These are phyloP conservation scores for Madoqua kirkii DNA, from an alignment of 2,113 vertebrate species.

Conservation along the genomic window DNA sequence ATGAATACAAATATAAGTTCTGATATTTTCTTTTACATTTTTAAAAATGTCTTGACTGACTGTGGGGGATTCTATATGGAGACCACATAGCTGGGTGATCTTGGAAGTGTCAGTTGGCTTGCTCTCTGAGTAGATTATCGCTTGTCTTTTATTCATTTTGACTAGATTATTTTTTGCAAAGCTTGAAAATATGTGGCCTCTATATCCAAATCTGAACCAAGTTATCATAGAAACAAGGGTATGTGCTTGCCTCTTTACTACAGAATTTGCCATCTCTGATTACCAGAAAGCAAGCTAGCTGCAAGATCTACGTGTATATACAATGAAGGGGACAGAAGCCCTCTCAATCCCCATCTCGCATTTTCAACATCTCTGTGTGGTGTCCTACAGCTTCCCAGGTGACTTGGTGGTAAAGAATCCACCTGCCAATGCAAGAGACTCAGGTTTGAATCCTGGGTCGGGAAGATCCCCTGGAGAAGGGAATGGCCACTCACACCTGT, in stretches of 20 bases:
- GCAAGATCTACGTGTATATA: not conserved
- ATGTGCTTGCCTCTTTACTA: not conserved
- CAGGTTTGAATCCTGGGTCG: not conserved
- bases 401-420: not conserved
- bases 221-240: not conserved
- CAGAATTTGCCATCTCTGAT: not conserved
- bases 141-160: not conserved
- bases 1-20: not conserved
- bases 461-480: not conserved
- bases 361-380: not conserved
- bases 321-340: not conserved
- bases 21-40: not conserved
- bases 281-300: not conserved
- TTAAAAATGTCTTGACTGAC: not conserved
- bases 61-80: not conserved
- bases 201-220: not conserved
- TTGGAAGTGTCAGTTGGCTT: not conserved
- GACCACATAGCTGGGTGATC: not conserved
- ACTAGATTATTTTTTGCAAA: not conserved
- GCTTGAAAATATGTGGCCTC: not conserved
- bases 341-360: not conserved
- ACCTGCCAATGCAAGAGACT: not conserved
- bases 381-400: not conserved
- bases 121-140: not conserved
- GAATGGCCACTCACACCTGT: not conserved